Evolutionary conservation across 2,113 vertebrate species (phyloP).

Genomic region (Vireo altiloquus): DNA sequence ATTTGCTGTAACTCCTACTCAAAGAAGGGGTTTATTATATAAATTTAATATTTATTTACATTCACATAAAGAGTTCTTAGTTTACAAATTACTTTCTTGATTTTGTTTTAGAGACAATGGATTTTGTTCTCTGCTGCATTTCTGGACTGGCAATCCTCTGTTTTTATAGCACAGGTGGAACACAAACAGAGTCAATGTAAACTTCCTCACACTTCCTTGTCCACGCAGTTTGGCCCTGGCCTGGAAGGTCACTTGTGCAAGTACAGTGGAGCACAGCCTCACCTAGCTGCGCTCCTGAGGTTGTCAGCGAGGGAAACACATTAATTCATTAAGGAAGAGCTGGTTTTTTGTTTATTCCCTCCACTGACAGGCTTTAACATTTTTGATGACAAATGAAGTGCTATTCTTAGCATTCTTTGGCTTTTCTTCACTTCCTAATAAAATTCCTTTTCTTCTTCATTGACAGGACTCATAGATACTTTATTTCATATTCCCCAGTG

Average conservation of each 20-base stretch:
- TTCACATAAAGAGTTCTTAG: not conserved
- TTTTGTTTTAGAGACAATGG: not conserved
- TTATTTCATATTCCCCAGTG: not conserved
- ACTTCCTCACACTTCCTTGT: not conserved
- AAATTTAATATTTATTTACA: conserved; percentile 11
- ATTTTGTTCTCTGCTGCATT: not conserved
- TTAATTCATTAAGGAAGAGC: not conserved
- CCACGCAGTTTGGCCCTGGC: not conserved
- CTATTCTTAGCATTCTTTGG: not conserved
- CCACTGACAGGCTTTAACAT: not conserved
- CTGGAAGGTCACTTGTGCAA: not conserved
- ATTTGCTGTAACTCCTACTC: not conserved
- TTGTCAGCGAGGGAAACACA: not conserved
- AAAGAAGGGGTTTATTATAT: not conserved
- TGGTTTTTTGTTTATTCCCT: not conserved
- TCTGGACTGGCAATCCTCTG: not conserved
- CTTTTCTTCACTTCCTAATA: conserved; percentile 19
- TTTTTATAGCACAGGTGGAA: not conserved
- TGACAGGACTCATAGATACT: not conserved
- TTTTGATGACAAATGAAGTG: not conserved
- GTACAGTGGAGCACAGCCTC: not conserved
- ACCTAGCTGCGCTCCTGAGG: rapidly evolving
- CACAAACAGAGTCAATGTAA: not conserved
- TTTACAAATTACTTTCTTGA: not conserved
- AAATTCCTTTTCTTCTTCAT: not conserved